A percentile compares a stretch with the other conserved stretches of the same genome.
Evolutionary conservation across 1,140 invertebrate species (phyloP).

Genomic region (Bilobella aurantiaca): DNA sequence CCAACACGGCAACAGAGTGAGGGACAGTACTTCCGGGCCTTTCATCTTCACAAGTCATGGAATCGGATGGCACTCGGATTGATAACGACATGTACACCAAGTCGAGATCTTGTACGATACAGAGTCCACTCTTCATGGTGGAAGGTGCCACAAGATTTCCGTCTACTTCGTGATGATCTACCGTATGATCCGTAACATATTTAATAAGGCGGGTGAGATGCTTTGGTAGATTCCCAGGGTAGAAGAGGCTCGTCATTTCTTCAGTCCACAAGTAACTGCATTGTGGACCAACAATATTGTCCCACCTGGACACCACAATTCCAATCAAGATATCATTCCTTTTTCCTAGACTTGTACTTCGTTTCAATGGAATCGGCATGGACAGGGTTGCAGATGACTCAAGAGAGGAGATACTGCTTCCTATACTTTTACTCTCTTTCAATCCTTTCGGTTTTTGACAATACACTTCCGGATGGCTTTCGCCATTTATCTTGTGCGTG

Average conservation of each 20-base stretch:
- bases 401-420: not conserved
- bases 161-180: constrained; percentile 33
- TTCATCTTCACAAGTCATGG: not conserved
- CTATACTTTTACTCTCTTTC: too few species aligned
- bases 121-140: constrained; percentile 25
- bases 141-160: constrained; percentile 17
- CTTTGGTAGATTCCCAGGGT: constrained; percentile 21
- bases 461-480: not conserved
- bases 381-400: not conserved
- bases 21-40: constrained; percentile 24
- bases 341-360: not conserved
- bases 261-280: constrained; percentile 35
- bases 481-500: not conserved
- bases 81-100: constrained; percentile 29
- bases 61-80: constrained; percentile 27
- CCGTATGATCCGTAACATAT: constrained; percentile 35
- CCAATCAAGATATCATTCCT: constrained; percentile 26
- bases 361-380: not conserved
- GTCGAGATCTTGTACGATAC: constrained; percentile 29
- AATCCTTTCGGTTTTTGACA: too few species aligned
- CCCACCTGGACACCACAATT: constrained; percentile 31
- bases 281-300: constrained; percentile 34
- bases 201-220: constrained; percentile 24
- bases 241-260: constrained; percentile 29
- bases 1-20: constrained; percentile 30